Evolutionary conservation across 2,888 invertebrate species (phyloP), one percentile per base, ranked within the genome.

Genomic region (Neria commutata): DNA sequence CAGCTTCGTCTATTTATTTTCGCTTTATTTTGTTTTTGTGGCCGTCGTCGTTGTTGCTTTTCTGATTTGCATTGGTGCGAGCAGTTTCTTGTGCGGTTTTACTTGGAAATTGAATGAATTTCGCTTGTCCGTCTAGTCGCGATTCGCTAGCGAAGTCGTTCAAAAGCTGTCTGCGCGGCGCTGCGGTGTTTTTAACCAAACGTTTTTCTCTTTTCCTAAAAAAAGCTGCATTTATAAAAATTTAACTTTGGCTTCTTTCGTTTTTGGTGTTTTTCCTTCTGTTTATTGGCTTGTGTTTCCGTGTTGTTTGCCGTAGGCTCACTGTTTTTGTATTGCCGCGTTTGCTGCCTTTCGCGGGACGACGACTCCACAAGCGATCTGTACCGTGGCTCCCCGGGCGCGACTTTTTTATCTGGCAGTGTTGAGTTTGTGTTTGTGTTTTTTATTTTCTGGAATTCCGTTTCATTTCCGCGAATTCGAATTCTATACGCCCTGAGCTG

Each of bases 101-200:
- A 66, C 67, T 68, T 68, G 70, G 70, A 72, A 77, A 75, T 75
- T 77, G 77, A 77, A 77, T 77, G 77, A 77, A 77, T 77, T 77
- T 76, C 68, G 74, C 71, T 64, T 56, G 68, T 65, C 72, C 70
- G 70, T 75, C 75, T 76, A 76, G 75, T 77, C 72, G 76, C 70
- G 67, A 72, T 77, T 75, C 75, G 76, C 71, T 72, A 69, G 67
- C 70, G 63, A 61, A 61, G 42, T 48, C 57, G 47, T 63, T 62
- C 61, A 63, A 63, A 65, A 65, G 61, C 64, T 37, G 40, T 42
- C 52, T 29, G 6, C 37, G 45, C 42, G 26, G 61, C 51, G 49
- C 50, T 55, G 58, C 56, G 52, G 47, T 53, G 56, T 62, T 45
- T 53, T 26, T 23, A 47, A 50, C 14, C 50, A 26, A 34, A 54